phyloP scores from a whole-genome alignment of 2,797 vertebrate species.

The Cuculus canorus region DNA sequence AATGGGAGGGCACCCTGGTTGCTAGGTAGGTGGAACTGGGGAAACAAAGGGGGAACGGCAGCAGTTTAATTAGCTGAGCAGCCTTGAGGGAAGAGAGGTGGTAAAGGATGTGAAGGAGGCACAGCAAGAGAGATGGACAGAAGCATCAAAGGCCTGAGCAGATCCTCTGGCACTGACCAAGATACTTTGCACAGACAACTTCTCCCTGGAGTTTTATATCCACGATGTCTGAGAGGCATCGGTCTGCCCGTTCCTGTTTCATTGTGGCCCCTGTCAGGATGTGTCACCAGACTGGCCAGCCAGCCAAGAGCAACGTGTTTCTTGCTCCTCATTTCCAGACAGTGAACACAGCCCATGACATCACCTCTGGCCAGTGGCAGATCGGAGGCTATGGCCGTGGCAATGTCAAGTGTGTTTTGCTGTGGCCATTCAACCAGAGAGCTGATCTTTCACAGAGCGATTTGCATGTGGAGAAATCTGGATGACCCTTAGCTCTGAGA shows the following conservation, averaged over 20 bases:
- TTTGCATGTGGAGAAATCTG: conserved; percentile 1
- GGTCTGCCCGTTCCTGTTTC: neutral
- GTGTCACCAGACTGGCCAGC: neutral
- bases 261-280: neutral
- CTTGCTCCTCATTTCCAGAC: conserved; percentile 29
- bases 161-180: neutral
- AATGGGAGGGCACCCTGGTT: neutral
- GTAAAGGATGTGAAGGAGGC: neutral
- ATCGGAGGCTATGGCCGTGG: neutral
- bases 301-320: neutral
- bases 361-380: neutral
- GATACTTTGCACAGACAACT: neutral
- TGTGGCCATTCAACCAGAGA: neutral
- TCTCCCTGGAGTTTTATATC: neutral
- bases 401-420: conserved; percentile 1
- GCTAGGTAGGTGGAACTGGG: neutral
- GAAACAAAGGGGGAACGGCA: neutral
- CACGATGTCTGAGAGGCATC: neutral
- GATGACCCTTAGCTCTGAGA: neutral
- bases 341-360: neutral
- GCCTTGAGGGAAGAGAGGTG: neutral
- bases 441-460: neutral
- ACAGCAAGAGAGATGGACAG: neutral
- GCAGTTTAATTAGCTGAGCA: neutral
- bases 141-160: neutral